Evolutionary conservation across 2,888 invertebrate genomes (phyloP), one percentile per base, ranked within the genome.

Genomic region (Teleogryllus oceanicus): DNA sequence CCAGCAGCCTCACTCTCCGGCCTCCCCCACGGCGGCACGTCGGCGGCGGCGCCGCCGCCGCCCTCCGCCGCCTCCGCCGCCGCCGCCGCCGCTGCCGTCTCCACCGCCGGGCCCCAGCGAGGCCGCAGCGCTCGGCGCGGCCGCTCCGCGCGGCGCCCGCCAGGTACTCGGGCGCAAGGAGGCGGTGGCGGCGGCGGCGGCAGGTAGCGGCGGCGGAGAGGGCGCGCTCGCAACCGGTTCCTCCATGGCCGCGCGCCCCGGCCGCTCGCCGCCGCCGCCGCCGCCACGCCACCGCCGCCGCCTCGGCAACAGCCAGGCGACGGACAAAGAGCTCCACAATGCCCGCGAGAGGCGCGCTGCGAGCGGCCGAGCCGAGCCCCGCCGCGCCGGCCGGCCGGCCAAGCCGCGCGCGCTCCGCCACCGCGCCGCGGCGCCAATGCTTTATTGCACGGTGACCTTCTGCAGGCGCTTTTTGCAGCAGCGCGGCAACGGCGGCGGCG

Each of bases 371-470:
- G 21, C 62, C 13, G 10, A 13, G 16, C 62, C 3, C 4, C 62
- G 62, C 62, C 3, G 24, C 13, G n/a, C 4, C 62, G 16, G 21
- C 21, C 62, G 16, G 21, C 21, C 24, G 24, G 24, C 37, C 37
- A 37, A 37, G 37, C 37, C 8, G 37, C 37, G 8, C 37, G 37
- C 37, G 37, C 37, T 37, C 37, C 37, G 37, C 37, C 37, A 5
- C 62, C 62, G n/a, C 13, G n/a, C 4, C 62, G 16, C 3, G 16
- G 62, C 62, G 62, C 62, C 13, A 13, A n/a, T n/a, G 62, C 62
- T 62, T 62, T 62, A 62, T 62, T 62, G 62, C 62, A n/a, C 62
- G 62, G 37, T n/a, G 62, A n/a, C 62, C 62, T 62, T 62, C 62
- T 62, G 62, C 62, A 62, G 37, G 62, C 62, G 62, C 62, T 62